Evolutionary conservation across 2,113 vertebrate species (phyloP).

Genomic region (Potamarius usumacintae): DNA sequence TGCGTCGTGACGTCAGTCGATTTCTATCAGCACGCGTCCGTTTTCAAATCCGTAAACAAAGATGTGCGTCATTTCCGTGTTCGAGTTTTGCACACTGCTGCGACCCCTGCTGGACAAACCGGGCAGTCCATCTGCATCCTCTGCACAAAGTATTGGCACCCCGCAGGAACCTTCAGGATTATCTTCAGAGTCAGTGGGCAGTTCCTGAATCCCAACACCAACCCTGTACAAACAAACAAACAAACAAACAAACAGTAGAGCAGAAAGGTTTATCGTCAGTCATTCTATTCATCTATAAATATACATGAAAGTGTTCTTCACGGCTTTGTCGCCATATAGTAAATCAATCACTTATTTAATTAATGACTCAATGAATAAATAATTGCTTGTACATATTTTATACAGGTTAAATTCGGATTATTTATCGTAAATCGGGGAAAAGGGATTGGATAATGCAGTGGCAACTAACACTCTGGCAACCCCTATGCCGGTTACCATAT

Average conservation of each 20-base stretch:
- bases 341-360: background rate
- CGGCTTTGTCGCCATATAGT: background rate
- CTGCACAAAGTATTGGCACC: background rate
- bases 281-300: too few relatives aligned
- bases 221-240: background rate
- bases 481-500: background rate
- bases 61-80: constrained; percentile 43
- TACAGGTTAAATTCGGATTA: background rate
- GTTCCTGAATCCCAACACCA: too few relatives aligned
- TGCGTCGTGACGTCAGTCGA: constrained; percentile 36
- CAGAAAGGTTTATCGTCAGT: too few relatives aligned
- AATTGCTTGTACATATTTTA: background rate
- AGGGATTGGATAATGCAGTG: background rate
- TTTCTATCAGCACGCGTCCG: constrained; percentile 24
- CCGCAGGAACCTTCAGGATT: background rate
- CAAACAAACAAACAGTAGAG: too few relatives aligned
- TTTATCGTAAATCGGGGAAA: background rate
- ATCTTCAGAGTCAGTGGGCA: background rate
- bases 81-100: background rate
- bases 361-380: background rate
- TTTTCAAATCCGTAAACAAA: constrained; percentile 59
- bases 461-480: background rate
- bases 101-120: background rate
- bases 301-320: background rate
- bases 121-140: background rate